phyloP scores from a whole-genome alignment of 2,797 vertebrate species.

The Todus mexicanus region DNA sequence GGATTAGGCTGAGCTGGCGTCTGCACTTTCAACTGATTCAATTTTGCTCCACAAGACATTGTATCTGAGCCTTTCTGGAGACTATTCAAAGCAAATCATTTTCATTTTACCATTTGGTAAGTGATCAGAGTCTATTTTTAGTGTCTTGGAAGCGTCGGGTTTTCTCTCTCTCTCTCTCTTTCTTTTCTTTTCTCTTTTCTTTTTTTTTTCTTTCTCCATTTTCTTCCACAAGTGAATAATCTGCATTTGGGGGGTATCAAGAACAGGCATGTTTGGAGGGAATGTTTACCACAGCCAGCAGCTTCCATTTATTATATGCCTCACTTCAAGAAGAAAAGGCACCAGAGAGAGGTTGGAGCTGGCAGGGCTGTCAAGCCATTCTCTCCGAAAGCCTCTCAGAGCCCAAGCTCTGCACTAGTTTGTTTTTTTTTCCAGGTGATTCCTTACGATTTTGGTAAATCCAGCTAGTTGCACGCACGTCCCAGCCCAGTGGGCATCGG shows the following conservation, averaged over 20 bases:
- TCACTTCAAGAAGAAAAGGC: conserved; percentile 7
- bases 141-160: conserved; percentile 33
- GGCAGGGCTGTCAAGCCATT: background rate
- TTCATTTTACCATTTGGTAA: conserved; percentile 68
- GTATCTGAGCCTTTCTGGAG: conserved; percentile 70
- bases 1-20: conserved; percentile 74
- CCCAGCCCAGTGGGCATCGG: background rate
- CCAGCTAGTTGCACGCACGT: background rate
- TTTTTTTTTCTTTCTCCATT: background rate
- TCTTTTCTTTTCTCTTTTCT: background rate
- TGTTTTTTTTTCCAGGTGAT: background rate
- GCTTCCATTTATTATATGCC: conserved; percentile 26
- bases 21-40: conserved; percentile 75
- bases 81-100: conserved; percentile 71
- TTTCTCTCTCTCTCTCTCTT: conserved; percentile 1
- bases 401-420: background rate
- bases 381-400: background rate
- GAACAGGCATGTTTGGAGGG: conserved; percentile 38
- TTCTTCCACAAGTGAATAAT: background rate
- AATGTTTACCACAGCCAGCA: conserved; percentile 12
- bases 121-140: conserved; percentile 68
- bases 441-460: background rate
- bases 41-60: conserved; percentile 72
- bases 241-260: conserved; percentile 30
- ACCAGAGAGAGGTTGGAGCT: background rate